A percentile compares a stretch with the other conserved stretches of the same genome.
Conservation (phyloP, 2,888 invertebrate genomes). For the Ichneumoninae sp. region DNA sequence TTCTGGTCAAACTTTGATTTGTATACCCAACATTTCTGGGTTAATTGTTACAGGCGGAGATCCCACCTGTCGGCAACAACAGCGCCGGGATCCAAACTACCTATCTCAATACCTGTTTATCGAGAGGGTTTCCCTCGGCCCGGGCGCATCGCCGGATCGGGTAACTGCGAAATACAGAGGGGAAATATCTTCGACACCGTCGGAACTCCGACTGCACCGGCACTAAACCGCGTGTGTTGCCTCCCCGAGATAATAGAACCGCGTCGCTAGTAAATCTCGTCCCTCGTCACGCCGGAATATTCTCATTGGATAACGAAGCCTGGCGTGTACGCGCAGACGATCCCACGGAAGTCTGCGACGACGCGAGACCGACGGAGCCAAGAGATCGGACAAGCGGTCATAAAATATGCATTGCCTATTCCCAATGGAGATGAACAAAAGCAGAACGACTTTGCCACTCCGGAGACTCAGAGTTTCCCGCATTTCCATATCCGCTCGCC, state of each 20-base stretch:
- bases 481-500: constrained; percentile 78
- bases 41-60: neutral
- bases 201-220: constrained; percentile 11
- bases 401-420: constrained; percentile 82
- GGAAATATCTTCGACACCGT: constrained; percentile 37
- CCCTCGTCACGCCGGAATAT: constrained; percentile 52
- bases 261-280: constrained; percentile 16
- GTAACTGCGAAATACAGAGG: constrained; percentile 1
- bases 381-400: constrained; percentile 72
- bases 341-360: constrained; percentile 33
- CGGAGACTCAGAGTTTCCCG: constrained; percentile 69
- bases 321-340: constrained; percentile 21
- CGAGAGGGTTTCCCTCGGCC: constrained; percentile 1
- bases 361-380: constrained; percentile 50
- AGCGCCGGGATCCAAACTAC: constrained; percentile 7
- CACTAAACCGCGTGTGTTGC: neutral
- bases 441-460: constrained; percentile 74
- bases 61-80: constrained; percentile 27
- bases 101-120: constrained; percentile 20
- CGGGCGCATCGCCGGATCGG: neutral
- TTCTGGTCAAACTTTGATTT: too few relatives aligned
- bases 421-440: constrained; percentile 74
- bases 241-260: neutral
- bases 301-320: constrained; percentile 42
- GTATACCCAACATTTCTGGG: neutral